Evolutionary conservation across 2,113 vertebrate species (phyloP), one percentile per base, ranked within the genome.

Genomic region (Anguilla japonica): DNA sequence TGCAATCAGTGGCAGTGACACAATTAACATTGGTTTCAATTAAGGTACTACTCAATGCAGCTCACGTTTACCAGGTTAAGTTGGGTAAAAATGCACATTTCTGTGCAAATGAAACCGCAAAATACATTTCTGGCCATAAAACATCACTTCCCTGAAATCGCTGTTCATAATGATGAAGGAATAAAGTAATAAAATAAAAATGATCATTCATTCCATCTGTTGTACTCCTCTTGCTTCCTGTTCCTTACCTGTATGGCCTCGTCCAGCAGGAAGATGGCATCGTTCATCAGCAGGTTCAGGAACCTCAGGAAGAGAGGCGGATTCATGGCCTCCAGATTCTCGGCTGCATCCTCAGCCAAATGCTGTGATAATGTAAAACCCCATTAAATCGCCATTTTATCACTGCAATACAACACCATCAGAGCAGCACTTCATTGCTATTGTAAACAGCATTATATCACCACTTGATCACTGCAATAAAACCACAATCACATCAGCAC

Each of bases 241-340:
- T 20, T 40, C 63, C 87, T 88, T 89, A 99, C 98, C 98, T 99
- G 98, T 94, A 99, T 99, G 85, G 98, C 98, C 93, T 99, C 98
- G 87, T 99, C 98, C 92, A 99, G 88, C n/a, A 99, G 94, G 90
- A 98, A 99, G 86, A 99, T 97, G 84, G 98, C 98, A 90, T 99
- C 98, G 0, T 99, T 99, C 97, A 99, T 99, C 57, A 99, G 95
- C 89, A 99, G 90, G 87, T 99, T 99, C 46, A 99, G 96, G 91
- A 98, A 99, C 89, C 98, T 96, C 89, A 99, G 91, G 91, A 99
- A 99, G 84, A 99, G 96, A 1, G 98, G 98, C 3, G 98, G 97
- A 85, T 96, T 98, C 97, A 99, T 99, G 34, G 98, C 98, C 93
- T 99, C 98, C 89, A 99, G 95, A 92, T 99, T 99, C 93, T 97